Conservation (phyloP, 2,888 invertebrate species). For the Copidosoma aretas region DNA sequence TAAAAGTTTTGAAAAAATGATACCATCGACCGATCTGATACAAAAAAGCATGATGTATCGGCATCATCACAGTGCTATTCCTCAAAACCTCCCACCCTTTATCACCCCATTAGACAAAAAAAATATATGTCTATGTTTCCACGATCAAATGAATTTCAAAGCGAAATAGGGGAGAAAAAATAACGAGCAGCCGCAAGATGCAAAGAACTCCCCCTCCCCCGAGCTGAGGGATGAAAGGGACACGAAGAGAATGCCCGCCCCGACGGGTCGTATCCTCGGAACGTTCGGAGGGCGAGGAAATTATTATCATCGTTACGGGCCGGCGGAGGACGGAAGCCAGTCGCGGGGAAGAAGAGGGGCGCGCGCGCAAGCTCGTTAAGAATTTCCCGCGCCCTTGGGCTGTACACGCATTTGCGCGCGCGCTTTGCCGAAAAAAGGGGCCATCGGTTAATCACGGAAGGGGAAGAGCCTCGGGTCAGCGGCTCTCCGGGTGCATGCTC, state of each 20-base stretch:
- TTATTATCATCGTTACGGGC: too few relatives aligned
- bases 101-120: too few relatives aligned
- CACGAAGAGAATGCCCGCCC: background rate
- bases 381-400: conserved; percentile 1
- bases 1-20: too few relatives aligned
- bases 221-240: background rate
- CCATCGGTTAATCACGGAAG: conserved; percentile 17
- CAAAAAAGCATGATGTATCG: too few relatives aligned
- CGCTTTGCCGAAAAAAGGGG: conserved; percentile 9
- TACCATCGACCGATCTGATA: too few relatives aligned
- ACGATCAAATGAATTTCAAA: background rate
- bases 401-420: background rate
- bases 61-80: too few relatives aligned
- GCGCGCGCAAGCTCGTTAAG: conserved; percentile 12
- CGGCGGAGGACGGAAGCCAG: background rate
- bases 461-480: background rate
- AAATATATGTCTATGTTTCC: too few relatives aligned
- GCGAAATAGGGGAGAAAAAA: background rate
- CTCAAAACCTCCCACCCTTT: too few relatives aligned
- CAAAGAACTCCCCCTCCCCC: too few relatives aligned
- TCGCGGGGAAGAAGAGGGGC: background rate
- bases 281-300: conserved; percentile 4
- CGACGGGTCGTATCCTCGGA: background rate
- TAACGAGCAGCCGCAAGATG: too few relatives aligned
- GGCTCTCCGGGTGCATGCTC: background rate